These are phyloP conservation scores for Oncorhynchus keta DNA, from an alignment of 2,113 vertebrate species.

Conservation along the genomic window DNA sequence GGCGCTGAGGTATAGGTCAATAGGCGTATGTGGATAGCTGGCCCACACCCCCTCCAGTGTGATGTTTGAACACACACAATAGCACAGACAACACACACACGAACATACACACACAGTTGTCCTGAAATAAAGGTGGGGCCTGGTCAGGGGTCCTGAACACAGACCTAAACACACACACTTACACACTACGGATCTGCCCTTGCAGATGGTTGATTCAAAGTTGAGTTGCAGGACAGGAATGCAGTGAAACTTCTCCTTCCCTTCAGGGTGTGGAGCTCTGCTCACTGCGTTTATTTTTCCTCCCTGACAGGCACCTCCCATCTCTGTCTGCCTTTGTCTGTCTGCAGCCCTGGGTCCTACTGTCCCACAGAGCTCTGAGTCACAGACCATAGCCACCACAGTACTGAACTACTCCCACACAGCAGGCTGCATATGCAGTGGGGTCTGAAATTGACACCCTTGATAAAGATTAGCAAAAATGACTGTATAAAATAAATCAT, in stretches of 20 bases:
- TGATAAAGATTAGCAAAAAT: too few species aligned
- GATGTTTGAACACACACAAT: slow-evolving; percentile 31
- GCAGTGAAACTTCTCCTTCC: slow-evolving; percentile 59
- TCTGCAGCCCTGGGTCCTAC: slow-evolving; percentile 69
- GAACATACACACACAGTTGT: slow-evolving; percentile 21
- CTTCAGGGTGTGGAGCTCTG: slow-evolving; percentile 67
- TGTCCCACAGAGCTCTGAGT: slow-evolving; percentile 9
- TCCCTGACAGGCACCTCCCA: slow-evolving; percentile 2
- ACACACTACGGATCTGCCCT: slow-evolving; percentile 28
- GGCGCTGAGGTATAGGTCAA: slow-evolving; percentile 34
- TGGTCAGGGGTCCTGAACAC: neutral
- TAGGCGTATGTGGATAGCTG: slow-evolving; percentile 29
- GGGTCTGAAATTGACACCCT: too few species aligned
- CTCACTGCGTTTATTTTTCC: slow-evolving; percentile 47
- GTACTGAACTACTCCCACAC: too few species aligned
- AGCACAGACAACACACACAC: neutral
- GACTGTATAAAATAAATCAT: too few species aligned
- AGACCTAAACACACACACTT: slow-evolving; percentile 26
- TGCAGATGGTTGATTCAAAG: neutral
- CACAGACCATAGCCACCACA: neutral
- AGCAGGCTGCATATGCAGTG: too few species aligned
- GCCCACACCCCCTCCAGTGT: slow-evolving; percentile 39
- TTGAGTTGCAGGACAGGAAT: slow-evolving; percentile 61
- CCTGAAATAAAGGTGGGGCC: neutral
- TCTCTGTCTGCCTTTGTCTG: neutral